phyloP scores from a whole-genome alignment of 2,797 vertebrate species.

The Danio tinwini region DNA sequence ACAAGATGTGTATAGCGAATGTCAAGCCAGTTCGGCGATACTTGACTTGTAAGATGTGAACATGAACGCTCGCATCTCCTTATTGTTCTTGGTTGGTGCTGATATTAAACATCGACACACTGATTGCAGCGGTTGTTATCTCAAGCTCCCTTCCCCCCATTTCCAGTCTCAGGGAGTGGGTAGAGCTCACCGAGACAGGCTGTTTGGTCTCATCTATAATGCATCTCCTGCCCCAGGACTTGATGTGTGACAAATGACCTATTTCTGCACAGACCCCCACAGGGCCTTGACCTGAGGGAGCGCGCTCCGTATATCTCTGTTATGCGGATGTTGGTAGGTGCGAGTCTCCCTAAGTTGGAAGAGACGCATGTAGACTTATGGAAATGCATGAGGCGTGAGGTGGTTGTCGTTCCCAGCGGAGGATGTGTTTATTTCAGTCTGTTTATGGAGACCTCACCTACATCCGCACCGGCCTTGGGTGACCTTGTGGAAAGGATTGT shows the following conservation, averaged over 20 bases:
- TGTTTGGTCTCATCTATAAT: slow-evolving; percentile 85
- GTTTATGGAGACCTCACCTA: slow-evolving; percentile 47
- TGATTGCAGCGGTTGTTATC: slow-evolving; percentile 70
- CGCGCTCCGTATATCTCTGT: slow-evolving; percentile 24
- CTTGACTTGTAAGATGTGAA: background rate
- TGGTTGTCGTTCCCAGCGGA: slow-evolving; percentile 31
- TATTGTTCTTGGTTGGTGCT: slow-evolving; percentile 28
- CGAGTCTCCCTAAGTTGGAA: slow-evolving; percentile 28
- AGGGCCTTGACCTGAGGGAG: slow-evolving; percentile 79
- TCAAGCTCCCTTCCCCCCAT: slow-evolving; percentile 65
- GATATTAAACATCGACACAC: slow-evolving; percentile 57
- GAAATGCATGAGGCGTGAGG: slow-evolving; percentile 37
- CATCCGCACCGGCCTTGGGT: slow-evolving; percentile 60
- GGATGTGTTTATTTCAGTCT: slow-evolving; percentile 42
- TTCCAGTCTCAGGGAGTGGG: slow-evolving; percentile 64
- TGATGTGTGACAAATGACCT: slow-evolving; percentile 87
- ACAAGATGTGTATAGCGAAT: background rate
- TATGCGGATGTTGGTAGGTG: slow-evolving; percentile 44
- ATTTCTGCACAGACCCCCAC: slow-evolving; percentile 83
- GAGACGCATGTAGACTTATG: slow-evolving; percentile 28
- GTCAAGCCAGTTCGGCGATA: slow-evolving; percentile 16
- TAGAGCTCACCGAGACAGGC: slow-evolving; percentile 80
- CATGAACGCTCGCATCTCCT: slow-evolving; percentile 13
- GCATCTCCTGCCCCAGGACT: slow-evolving; percentile 80
- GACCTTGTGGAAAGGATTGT: slow-evolving; percentile 72